A percentile compares a stretch with the other conserved stretches of the same genome.
Conservation (phyloP, 2,797 vertebrate species). For the Sebastiscus tertius region DNA sequence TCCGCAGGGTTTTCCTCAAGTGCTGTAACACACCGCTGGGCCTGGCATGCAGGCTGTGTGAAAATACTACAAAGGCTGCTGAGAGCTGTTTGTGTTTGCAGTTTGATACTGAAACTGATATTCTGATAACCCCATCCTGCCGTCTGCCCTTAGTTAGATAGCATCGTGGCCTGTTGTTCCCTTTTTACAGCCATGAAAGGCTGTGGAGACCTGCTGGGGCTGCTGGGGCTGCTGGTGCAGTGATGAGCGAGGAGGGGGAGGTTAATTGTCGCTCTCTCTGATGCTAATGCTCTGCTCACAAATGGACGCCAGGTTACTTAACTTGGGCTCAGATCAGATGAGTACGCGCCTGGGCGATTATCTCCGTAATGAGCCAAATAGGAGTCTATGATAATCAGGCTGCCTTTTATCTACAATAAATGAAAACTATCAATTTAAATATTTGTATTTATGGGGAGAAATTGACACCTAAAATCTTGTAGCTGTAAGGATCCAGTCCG, state of each 20-base stretch:
- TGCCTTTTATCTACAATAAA: slow-evolving; percentile 5
- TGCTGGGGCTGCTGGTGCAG: slow-evolving; percentile 20
- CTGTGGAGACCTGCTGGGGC: slow-evolving; percentile 22
- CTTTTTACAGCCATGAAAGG: slow-evolving; percentile 39
- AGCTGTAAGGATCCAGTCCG: neutral
- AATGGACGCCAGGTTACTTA: slow-evolving; percentile 54
- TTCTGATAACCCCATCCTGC: slow-evolving; percentile 51
- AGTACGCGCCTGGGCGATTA: slow-evolving; percentile 33
- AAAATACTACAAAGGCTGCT: slow-evolving; percentile 34
- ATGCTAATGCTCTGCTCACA: slow-evolving; percentile 62
- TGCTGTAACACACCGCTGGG: neutral
- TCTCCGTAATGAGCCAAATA: slow-evolving; percentile 40
- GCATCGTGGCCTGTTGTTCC: slow-evolving; percentile 10
- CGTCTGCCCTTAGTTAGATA: slow-evolving; percentile 37
- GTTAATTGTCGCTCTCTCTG: slow-evolving; percentile 56
- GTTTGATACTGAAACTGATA: slow-evolving; percentile 54
- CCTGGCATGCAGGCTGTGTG: neutral
- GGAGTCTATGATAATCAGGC: neutral
- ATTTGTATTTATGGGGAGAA: neutral
- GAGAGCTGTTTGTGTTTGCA: slow-evolving; percentile 52
- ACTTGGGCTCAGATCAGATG: slow-evolving; percentile 44
- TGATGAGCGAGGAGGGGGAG: neutral
- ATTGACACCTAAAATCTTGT: neutral
- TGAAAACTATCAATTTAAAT: neutral
- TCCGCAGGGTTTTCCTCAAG: neutral